Base-by-base conservation (phyloP, 1,140 invertebrate species). In the Aphidius gifuensis region DNA sequence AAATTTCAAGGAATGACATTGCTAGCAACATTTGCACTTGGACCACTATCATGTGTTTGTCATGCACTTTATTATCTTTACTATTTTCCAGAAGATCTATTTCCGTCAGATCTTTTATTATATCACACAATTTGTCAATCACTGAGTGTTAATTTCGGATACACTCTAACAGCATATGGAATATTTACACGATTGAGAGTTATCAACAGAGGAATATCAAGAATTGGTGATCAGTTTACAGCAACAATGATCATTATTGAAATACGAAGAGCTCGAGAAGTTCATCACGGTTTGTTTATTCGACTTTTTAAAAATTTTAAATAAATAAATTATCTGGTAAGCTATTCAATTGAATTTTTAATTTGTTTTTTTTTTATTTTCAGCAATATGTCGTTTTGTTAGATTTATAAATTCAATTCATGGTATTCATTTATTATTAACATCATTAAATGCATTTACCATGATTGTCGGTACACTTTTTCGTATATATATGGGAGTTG, bases 401-500 rank as follows among this genome's bases (percentile, higher is more conserved):
- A 68, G 44, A 45, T 62, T 59, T 9, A 38, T 74, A 5, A 75
- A 75, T 42, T 64, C 67, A 1, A 67, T 72, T 46, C 58, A 72
- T 11, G 72, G 72, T 0, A 38, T 71, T 7, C 68, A 75, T 32
- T 60, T 75, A 3, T 57, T 75, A 1, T 46, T 75, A 9, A 70
- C 68, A 11, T 74, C 72, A 5, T 65, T 71, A 3, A 75, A 74
- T 55, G 63, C 71, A n/a, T 75, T 75, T 47, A 71, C 69, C 7
- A 73, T 73, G 72, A 67, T 74, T 1, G 68, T 75, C 2, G 67
- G 70, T 5, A 74, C 71, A 4, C 58, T 75, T 1, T 75, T 75
- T 38, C 66, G 73, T 8, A 74, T 75, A 46, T 75, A 74, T 49
- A 75, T 74, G 71, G 64, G 73, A 8, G 70, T 73, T 6, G 72